Percentiles rank a stretch among this genome's conserved stretches.
Evolutionary conservation across 2,888 invertebrate species (phyloP).

Genomic region (Aelia acuminata): DNA sequence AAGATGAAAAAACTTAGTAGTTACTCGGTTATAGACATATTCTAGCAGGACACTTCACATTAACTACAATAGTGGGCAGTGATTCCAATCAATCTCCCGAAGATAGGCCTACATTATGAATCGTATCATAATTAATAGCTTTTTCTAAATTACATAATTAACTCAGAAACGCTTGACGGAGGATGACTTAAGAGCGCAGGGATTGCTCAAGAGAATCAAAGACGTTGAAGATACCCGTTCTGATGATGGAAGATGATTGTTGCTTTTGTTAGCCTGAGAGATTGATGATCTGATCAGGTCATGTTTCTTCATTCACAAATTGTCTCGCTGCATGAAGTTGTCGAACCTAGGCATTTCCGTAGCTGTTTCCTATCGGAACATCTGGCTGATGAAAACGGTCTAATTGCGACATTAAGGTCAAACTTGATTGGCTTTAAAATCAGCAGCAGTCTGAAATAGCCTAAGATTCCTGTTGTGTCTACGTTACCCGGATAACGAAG

Average conservation of each 20-base stretch:
- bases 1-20: neutral
- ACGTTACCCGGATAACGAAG: too few relatives aligned
- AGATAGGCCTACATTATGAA: too few relatives aligned
- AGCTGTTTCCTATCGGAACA: neutral
- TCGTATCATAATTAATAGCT: neutral
- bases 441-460: too few relatives aligned
- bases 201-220: neutral
- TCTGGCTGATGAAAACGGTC: neutral
- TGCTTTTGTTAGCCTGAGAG: neutral
- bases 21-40: neutral
- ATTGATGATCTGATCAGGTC: neutral
- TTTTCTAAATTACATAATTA: neutral
- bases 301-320: neutral
- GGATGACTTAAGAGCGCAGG: neutral
- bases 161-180: neutral
- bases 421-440: neutral
- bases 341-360: neutral
- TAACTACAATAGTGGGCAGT: too few relatives aligned
- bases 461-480: too few relatives aligned
- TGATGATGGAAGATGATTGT: neutral
- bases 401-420: neutral
- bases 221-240: neutral
- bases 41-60: too few relatives aligned
- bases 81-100: too few relatives aligned
- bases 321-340: neutral